Evolutionary conservation across 2,888 invertebrate species (phyloP).

Genomic region (Drosophila gaucha): DNA sequence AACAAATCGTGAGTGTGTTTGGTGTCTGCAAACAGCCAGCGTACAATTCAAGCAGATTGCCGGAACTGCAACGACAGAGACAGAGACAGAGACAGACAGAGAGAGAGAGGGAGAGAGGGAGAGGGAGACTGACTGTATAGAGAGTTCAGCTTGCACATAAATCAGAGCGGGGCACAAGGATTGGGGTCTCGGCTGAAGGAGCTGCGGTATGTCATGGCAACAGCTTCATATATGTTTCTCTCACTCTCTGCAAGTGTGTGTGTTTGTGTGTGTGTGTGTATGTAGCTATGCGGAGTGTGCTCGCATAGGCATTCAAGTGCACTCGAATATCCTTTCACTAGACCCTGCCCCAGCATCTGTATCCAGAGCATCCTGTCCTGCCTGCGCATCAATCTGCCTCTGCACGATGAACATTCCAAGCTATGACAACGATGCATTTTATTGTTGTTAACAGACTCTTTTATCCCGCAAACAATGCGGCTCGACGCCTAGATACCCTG

Average conservation of each 20-base stretch:
- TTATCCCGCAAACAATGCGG: conserved; percentile 15
- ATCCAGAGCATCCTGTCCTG: background rate
- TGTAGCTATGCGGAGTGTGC: conserved; percentile 28
- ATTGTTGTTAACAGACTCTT: conserved; percentile 70
- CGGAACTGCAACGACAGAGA: conserved; percentile 20
- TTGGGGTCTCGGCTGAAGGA: conserved; percentile 7
- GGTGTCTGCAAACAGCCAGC: conserved; percentile 47
- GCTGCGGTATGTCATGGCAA: conserved; percentile 49
- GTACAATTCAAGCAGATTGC: conserved; percentile 60
- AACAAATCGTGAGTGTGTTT: conserved; percentile 72
- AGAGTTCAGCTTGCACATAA: conserved; percentile 61
- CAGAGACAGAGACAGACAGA: background rate
- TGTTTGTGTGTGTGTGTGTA: background rate
- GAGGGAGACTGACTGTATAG: conserved; percentile 5
- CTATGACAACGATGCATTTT: conserved; percentile 76
- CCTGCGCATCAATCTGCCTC: conserved; percentile 67
- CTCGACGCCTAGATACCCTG: conserved; percentile 17
- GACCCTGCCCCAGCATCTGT: conserved; percentile 6
- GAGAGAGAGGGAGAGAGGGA: background rate
- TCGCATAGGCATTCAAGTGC: conserved; percentile 73
- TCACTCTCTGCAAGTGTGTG: background rate
- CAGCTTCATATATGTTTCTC: conserved; percentile 42
- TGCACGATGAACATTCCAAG: conserved; percentile 55
- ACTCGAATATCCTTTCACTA: conserved; percentile 61
- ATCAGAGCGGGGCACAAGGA: conserved; percentile 52